Evolutionary conservation across 2,113 vertebrate genomes (phyloP).

Genomic region (Apodemus sylvaticus): DNA sequence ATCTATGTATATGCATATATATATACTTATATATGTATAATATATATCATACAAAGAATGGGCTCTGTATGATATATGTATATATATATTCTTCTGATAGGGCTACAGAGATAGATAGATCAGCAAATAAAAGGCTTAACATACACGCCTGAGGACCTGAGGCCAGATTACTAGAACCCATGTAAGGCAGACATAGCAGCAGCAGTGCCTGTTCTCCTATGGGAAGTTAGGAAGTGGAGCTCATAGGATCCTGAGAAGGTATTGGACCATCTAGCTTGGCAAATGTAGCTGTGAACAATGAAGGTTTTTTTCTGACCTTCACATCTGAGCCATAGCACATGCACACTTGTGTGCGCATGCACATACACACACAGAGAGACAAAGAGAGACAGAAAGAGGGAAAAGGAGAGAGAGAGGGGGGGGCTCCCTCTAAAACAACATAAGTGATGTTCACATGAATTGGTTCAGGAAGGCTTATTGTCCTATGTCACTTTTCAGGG

Average conservation of each 20-base stretch:
- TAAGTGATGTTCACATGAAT: not conserved
- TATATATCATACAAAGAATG: not conserved
- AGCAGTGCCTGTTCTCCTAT: not conserved
- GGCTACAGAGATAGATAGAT: not conserved
- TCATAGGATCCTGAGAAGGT: not conserved
- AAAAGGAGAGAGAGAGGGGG: fast-evolving
- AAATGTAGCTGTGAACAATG: not conserved
- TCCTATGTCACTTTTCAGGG: not conserved
- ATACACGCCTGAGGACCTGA: not conserved
- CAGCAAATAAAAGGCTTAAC: no score
- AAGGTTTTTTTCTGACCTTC: not conserved
- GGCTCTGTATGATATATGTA: no score
- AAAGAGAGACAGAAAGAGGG: not conserved
- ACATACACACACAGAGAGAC: not conserved
- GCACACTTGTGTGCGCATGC: no score
- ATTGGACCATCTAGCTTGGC: not conserved
- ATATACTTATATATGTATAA: no score
- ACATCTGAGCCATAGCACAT: not conserved
- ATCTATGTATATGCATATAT: not conserved
- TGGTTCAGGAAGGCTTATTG: not conserved
- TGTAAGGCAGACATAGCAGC: not conserved
- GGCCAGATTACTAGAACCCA: not conserved
- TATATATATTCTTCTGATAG: not conserved
- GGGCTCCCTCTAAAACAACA: not conserved
- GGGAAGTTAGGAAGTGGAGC: no score